Base-by-base conservation (phyloP, 2,113 vertebrate genomes). In the Aix galericulata region DNA sequence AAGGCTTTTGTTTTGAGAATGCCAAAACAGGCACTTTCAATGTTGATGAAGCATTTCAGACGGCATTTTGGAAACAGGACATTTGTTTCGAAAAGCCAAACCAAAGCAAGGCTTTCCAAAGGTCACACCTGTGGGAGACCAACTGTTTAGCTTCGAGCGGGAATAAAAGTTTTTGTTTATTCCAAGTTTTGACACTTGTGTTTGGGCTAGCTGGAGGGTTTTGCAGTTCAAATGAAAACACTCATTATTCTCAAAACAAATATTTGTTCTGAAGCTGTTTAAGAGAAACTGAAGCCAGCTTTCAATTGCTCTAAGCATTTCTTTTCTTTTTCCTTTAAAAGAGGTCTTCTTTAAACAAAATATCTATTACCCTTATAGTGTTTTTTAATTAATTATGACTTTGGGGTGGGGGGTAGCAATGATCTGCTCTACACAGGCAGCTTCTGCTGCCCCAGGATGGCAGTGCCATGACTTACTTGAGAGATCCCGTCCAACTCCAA, bases 401-500 rank as follows among this genome's bases (percentile, higher is more conserved):
- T 21, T 15, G 20, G 29, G 20, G 66, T 23, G 9, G 11, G 22
- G 5, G 20, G 56, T 20, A 32, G 56, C 13, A 29, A 31, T 42
- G 29, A 29, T 67, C 8, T 32, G 13, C 40, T 58, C 31, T 32
- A 8, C 31, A 21, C 66, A 46, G 42, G 66, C 64, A 68, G 42
- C 40, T 32, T n/a, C 21, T 32, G 29, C 55, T 13, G 1, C 6
- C 9, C 3, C 1, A 31, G 13, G 2, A 16, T 11, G 17, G 21
- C 1, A 6, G 2, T 3, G 4, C 8, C 23, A 3, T 0, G 34
- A 85, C 98, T 98, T 98, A 99, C 99, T 99, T 46, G 99, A 98
- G 81, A 99, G 99, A 91, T 99, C 99, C 91, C 99, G 98, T 81
- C 99, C 99, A 11, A 99, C 99, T 1, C 99, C 99, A 1, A 99